Evolutionary conservation across 92 coral and sea anemone species (phyloP).

Genomic region (Parazoanthus swiftii): DNA sequence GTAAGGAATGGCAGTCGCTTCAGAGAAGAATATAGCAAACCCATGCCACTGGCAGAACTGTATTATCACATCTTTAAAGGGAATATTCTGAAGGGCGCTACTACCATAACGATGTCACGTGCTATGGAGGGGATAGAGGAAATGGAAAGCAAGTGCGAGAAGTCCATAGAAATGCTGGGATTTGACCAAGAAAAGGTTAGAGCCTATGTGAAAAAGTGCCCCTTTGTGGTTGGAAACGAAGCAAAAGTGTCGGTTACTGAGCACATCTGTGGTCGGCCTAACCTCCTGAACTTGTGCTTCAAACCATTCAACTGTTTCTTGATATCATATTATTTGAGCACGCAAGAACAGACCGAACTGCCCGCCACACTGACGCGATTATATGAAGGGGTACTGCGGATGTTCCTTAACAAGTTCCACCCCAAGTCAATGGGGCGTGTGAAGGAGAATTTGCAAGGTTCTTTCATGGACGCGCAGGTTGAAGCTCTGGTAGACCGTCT

Average conservation of each 20-base stretch:
- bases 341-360: slow-evolving; percentile 37
- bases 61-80: slow-evolving; percentile 40
- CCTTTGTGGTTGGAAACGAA: slow-evolving; percentile 13
- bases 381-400: slow-evolving; percentile 37
- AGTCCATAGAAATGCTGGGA: slow-evolving; percentile 27
- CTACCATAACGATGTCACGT: slow-evolving; percentile 35
- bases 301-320: slow-evolving; percentile 41
- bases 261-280: slow-evolving; percentile 36
- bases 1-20: slow-evolving; percentile 43
- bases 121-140: slow-evolving; percentile 25
- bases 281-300: slow-evolving; percentile 36
- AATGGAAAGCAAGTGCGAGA: slow-evolving; percentile 21
- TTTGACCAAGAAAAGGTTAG: slow-evolving; percentile 31
- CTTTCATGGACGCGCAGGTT: slow-evolving; percentile 33
- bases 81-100: slow-evolving; percentile 30
- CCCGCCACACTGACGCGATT: slow-evolving; percentile 30
- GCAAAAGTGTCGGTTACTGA: slow-evolving; percentile 7
- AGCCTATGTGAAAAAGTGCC: slow-evolving; percentile 22
- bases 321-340: slow-evolving; percentile 39
- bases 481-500: slow-evolving; percentile 27
- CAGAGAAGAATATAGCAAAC: slow-evolving; percentile 41
- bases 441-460: slow-evolving; percentile 29
- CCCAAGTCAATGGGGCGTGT: slow-evolving; percentile 34
- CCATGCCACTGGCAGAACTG: slow-evolving; percentile 40
- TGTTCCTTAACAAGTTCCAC: slow-evolving; percentile 39